Base-by-base conservation (phyloP, 2,113 vertebrate species). In the Nycticorax nycticorax region DNA sequence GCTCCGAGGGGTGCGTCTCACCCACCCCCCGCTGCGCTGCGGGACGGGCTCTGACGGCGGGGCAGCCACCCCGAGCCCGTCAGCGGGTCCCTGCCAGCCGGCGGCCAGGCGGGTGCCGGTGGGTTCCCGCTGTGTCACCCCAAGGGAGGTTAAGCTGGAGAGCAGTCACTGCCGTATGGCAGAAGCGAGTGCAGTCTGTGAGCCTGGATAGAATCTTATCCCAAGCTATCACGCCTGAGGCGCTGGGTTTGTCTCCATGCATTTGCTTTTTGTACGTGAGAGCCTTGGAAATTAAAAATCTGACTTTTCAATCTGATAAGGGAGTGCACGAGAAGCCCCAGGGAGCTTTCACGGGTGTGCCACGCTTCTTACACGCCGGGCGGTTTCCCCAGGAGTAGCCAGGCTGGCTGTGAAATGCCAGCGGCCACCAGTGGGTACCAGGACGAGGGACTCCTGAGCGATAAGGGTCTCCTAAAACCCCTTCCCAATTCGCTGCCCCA, bases 361-460 rank as follows among this genome's bases (percentile, higher is more conserved):
- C 6, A 1, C 7, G 37, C 13, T 48, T 56, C 33, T 71, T 12
- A 33, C 7, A 10, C 1, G 2, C 52, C 3, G 7, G 22, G 11
- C 2, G 2, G 22, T 59, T 59, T 53, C 57, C 43, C 26, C 52
- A 33, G 1, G 4, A 69, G n/a, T 2, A 1, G n/a, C 41, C 35
- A 8, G 52, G 9, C 24, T 30, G 17, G 21, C 43, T 47, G 45
- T 22, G 62, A 43, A 30, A 33, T 41, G 39, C 56, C 35, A 9
- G 45, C 2, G 1, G 22, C 26, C 5, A 4, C 64, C 1, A 2
- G 4, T 3, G 45, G 53, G 18, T 10, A 14, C 8, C 47, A 6
- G 68, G 21, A 8, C 1, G 1, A 32, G 48, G 12, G 14, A 33
- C 15, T 68, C 66, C 43, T 0, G 4, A 27, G 53, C 50, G 4